Evolutionary conservation across 2,888 invertebrate species (phyloP), one percentile per base, ranked within the genome.

Genomic region (Drosophila anomelani): DNA sequence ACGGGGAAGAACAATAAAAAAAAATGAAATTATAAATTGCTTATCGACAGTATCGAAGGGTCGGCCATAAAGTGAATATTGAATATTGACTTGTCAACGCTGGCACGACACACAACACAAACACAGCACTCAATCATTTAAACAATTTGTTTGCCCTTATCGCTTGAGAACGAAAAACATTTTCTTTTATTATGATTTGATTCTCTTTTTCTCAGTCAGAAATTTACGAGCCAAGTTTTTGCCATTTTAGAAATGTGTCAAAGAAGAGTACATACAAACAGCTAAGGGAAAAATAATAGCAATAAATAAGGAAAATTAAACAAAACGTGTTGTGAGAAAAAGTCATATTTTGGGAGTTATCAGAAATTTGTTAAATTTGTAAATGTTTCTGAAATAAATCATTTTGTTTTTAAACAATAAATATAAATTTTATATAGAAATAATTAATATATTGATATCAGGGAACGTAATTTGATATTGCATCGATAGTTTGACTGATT

Each of bases 91-190:
- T 58, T 67, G 76, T 73, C 70, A 70, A 68, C 68, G 68, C 47
- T 26, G 39, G 36, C 46, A 44, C 23, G 23, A 5, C 43, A 43
- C 20, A 43, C 39, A 41, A 20, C 20, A 17, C 44, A 26, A 12
- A 36, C 6, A 38, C 13, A 47, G 26, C 26, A 53, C 32, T 60
- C 60, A 56, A 56, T 76, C 76, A 80, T 59, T 77, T 64, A 60
- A 74, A 72, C 75, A 73, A 86, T 85, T 84, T 78, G 74, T 75
- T 75, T 76, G 70, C 58, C 39, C 44, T 72, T 72, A 51, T 61
- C 57, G 34, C 15, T 15, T 20, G 8, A 43, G 56, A 46, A 44
- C 15, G 20, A 32, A 36, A 39, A n/a, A 26, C 34, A 38, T 51
- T 15, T 60, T 39, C 46, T 23, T 61, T 58, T 26, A 39, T 38